Evolutionary conservation across 2,797 vertebrate genomes (phyloP).

Genomic region (Ctenosaura bakeri): DNA sequence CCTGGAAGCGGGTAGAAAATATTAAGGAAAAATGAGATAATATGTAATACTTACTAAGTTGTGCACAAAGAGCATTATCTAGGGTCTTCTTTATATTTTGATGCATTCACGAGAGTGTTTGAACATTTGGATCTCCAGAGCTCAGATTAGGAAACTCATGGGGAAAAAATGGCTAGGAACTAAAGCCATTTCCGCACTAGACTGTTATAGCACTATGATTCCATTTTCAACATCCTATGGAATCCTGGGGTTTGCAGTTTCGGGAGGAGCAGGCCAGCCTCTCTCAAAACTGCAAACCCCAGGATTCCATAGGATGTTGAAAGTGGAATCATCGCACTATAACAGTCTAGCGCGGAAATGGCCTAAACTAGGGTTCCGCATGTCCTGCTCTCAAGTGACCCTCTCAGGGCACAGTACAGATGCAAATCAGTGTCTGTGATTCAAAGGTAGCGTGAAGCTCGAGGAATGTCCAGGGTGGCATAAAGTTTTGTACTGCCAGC

Average conservation of each 20-base stretch:
- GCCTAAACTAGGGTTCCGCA: neutral
- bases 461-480: neutral
- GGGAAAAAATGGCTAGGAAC: neutral
- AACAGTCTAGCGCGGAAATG: too few relatives aligned
- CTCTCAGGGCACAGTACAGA: neutral
- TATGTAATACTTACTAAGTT: neutral
- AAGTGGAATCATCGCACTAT: too few relatives aligned
- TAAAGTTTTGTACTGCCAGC: neutral
- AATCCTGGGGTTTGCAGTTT: too few relatives aligned
- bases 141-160: neutral
- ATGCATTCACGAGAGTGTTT: too few relatives aligned
- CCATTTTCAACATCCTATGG: too few relatives aligned
- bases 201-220: too few relatives aligned
- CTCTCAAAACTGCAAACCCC: too few relatives aligned
- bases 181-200: too few relatives aligned
- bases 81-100: neutral
- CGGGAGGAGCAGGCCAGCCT: too few relatives aligned
- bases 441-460: neutral
- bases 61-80: neutral
- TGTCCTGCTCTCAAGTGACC: neutral
- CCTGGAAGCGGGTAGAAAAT: neutral
- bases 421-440: too few relatives aligned
- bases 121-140: neutral
- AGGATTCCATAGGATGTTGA: too few relatives aligned
- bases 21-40: neutral